These are phyloP conservation scores for Rhinoptilus africanus DNA, from an alignment of 2,113 vertebrate genomes.

Conservation along the genomic window DNA sequence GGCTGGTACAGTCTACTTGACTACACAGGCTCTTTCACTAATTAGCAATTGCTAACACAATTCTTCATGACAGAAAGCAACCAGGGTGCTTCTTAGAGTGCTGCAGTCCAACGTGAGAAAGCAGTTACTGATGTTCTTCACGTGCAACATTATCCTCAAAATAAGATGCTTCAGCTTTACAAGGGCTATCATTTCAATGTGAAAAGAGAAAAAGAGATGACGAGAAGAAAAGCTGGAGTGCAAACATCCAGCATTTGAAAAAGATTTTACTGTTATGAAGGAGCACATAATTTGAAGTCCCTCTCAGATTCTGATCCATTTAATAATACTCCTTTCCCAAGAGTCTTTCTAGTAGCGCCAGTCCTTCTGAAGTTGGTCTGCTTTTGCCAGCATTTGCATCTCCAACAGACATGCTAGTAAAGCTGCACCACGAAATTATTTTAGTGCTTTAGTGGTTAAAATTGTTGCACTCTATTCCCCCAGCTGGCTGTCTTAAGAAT, in stretches of 20 bases:
- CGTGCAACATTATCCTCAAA: background rate
- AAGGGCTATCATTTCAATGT: background rate
- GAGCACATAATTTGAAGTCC: background rate
- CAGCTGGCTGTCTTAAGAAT: background rate
- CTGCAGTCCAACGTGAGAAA: background rate
- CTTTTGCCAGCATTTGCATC: background rate
- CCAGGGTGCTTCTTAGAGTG: background rate
- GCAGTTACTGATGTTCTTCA: background rate
- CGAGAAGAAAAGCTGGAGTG: background rate
- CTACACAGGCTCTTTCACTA: background rate
- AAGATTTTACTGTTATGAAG: background rate
- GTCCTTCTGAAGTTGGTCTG: background rate
- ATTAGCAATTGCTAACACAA: background rate
- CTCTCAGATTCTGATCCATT: background rate
- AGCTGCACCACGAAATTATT: background rate
- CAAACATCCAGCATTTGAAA: background rate
- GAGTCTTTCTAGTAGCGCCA: background rate
- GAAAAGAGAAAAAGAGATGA: background rate
- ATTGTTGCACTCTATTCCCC: background rate
- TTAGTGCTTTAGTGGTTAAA: background rate
- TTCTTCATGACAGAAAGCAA: background rate
- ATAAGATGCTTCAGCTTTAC: background rate
- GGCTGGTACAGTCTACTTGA: background rate
- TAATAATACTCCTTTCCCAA: background rate
- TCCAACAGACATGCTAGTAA: background rate